These are phyloP conservation scores for Grammomys surdaster DNA, from an alignment of 2,113 vertebrate species.

Conservation along the genomic window DNA sequence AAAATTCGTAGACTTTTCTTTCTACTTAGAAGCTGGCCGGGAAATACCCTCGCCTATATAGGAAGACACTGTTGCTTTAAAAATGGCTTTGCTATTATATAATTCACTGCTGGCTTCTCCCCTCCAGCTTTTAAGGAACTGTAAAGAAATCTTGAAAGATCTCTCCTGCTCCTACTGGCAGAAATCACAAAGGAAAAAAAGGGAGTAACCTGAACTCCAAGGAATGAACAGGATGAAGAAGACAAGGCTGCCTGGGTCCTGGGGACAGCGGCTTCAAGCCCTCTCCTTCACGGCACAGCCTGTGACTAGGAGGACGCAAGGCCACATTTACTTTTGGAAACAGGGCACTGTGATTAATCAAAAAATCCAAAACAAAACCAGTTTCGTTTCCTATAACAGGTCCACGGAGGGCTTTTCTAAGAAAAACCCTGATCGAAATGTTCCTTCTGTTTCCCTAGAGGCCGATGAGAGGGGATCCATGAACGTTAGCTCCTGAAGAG, in stretches of 20 bases:
- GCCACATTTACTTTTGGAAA: conserved; percentile 73
- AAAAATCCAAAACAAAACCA: conserved; percentile 78
- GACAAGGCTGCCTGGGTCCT: accelerated
- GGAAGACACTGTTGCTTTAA: conserved; percentile 69
- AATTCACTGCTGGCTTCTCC: conserved; percentile 70
- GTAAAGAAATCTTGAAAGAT: conserved; percentile 79
- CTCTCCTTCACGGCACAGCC: neutral
- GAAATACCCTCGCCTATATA: neutral
- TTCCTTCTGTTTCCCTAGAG: conserved; percentile 70
- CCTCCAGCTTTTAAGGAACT: conserved; percentile 81
- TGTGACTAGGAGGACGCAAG: conserved; percentile 50
- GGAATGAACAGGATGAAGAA: neutral
- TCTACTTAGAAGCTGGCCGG: neutral
- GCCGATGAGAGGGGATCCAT: conserved; percentile 48
- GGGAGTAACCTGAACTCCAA: neutral
- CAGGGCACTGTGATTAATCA: conserved; percentile 75
- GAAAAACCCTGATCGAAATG: conserved; percentile 72
- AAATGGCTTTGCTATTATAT: conserved; percentile 65
- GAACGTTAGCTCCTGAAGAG: conserved; percentile 57
- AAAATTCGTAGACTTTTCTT: conserved; percentile 12
- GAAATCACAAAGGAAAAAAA: conserved; percentile 66
- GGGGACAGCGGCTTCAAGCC: neutral
- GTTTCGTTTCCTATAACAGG: conserved; percentile 65
- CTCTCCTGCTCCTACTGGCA: conserved; percentile 66
- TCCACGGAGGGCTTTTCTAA: conserved; percentile 71